These are phyloP conservation scores for Gallinago solitaria DNA, from an alignment of 2,797 vertebrate genomes.

Conservation along the genomic window DNA sequence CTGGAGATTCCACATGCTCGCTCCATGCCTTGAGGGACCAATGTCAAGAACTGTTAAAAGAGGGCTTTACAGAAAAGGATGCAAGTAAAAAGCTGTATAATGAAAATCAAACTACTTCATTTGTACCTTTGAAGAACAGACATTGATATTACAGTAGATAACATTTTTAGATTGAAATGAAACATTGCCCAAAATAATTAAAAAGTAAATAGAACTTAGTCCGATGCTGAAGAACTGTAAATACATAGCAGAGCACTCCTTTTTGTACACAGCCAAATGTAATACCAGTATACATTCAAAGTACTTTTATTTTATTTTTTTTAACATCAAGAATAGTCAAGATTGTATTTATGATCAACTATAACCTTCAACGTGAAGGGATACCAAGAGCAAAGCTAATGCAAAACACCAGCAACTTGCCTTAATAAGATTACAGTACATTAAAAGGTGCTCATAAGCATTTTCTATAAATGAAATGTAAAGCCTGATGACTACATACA, in stretches of 20 bases:
- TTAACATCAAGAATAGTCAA: not conserved
- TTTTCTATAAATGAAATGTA: slow-evolving; percentile 80
- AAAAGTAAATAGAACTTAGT: not conserved
- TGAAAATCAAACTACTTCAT: not conserved
- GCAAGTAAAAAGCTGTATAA: slow-evolving; percentile 21
- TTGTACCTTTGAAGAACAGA: not conserved
- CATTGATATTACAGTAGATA: not conserved
- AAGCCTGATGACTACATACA: slow-evolving; percentile 75
- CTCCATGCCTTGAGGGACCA: slow-evolving; percentile 33
- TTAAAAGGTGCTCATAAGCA: slow-evolving; percentile 76
- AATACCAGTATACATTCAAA: not conserved
- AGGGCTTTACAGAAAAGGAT: slow-evolving; percentile 13
- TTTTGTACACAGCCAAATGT: not conserved
- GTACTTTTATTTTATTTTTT: not conserved
- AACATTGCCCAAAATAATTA: not conserved
- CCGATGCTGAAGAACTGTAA: not conserved
- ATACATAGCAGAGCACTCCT: not conserved
- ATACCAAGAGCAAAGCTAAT: not conserved
- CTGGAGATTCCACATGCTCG: not conserved
- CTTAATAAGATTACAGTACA: slow-evolving; percentile 76
- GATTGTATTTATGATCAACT: not conserved
- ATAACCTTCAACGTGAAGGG: not conserved
- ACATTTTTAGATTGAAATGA: not conserved
- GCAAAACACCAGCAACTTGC: slow-evolving; percentile 33
- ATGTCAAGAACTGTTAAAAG: slow-evolving; percentile 58